Evolutionary conservation across 1,140 invertebrate genomes (phyloP).

Genomic region (Leptopilina boulardi): DNA sequence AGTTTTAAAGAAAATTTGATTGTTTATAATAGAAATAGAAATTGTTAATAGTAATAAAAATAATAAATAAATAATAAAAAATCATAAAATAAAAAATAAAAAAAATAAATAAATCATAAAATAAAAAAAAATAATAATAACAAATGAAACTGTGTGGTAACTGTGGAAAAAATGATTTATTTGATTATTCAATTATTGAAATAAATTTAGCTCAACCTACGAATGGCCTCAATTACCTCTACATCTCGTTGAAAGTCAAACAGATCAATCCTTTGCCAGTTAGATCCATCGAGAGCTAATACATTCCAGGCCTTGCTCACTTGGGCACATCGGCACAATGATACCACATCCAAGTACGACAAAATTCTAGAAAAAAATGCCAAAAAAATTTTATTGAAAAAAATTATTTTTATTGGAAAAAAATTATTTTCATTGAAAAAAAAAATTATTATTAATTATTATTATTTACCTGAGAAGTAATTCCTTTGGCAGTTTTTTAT

Average conservation of each 20-base stretch:
- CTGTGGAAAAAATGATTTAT: constrained; percentile 32
- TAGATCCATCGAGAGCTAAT: constrained; percentile 97
- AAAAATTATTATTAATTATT: not conserved
- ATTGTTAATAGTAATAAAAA: no score
- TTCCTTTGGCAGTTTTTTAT: constrained; percentile 97
- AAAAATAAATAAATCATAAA: no score
- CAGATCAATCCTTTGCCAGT: constrained; percentile 99
- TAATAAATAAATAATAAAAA: no score
- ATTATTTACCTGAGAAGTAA: constrained; percentile 86
- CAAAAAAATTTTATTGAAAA: no score
- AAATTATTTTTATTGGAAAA: not conserved
- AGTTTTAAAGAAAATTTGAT: no score
- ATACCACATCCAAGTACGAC: constrained; percentile 98
- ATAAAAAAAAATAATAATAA: not conserved
- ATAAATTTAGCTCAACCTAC: constrained; percentile 35
- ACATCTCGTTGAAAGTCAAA: constrained; percentile 99
- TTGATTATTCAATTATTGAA: constrained; percentile 23
- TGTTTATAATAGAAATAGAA: no score
- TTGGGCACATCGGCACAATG: constrained; percentile 98
- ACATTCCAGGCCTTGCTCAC: constrained; percentile 98
- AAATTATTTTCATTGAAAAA: not conserved
- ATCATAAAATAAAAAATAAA: no score
- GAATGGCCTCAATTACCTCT: constrained; percentile 82
- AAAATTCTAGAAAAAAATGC: constrained; percentile 91
- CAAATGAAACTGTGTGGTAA: not conserved